A percentile compares a stretch with the other conserved stretches of the same genome.
These are phyloP conservation scores for Beaufortia kweichowensis DNA, from an alignment of 2,113 vertebrate species.

Conservation along the genomic window DNA sequence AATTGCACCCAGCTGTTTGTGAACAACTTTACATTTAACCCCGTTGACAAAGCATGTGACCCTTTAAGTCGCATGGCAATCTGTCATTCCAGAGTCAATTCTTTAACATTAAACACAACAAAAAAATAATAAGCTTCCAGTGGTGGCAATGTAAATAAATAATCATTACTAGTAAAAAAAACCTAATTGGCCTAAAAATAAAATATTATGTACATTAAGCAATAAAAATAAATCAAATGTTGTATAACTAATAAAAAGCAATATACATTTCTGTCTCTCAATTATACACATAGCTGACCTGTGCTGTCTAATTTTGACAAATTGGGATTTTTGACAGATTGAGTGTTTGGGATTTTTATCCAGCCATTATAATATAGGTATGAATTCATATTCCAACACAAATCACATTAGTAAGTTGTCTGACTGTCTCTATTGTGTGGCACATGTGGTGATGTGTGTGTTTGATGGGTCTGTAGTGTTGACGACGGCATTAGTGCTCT, in stretches of 20 bases:
- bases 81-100: constrained; percentile 12
- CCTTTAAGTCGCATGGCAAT: constrained; percentile 15
- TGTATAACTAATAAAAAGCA: too few species aligned
- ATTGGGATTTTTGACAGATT: too few species aligned
- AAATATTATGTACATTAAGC: too few species aligned
- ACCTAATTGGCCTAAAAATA: too few species aligned
- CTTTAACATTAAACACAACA: too few species aligned
- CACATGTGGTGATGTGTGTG: background rate
- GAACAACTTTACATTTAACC: constrained; percentile 31
- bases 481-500: background rate
- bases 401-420: background rate
- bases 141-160: too few species aligned
- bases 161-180: too few species aligned
- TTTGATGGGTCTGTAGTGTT: constrained; percentile 16
- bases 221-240: too few species aligned
- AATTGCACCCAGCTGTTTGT: constrained; percentile 43
- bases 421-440: background rate
- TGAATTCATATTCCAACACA: background rate
- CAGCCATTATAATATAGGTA: background rate
- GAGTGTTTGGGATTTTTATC: background rate
- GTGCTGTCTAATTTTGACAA: background rate
- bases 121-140: too few species aligned
- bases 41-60: constrained; percentile 6
- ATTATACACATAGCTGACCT: too few species aligned
- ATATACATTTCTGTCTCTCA: too few species aligned